Base-by-base conservation (phyloP, 2,888 invertebrate genomes). In the Empis stercorea region DNA sequence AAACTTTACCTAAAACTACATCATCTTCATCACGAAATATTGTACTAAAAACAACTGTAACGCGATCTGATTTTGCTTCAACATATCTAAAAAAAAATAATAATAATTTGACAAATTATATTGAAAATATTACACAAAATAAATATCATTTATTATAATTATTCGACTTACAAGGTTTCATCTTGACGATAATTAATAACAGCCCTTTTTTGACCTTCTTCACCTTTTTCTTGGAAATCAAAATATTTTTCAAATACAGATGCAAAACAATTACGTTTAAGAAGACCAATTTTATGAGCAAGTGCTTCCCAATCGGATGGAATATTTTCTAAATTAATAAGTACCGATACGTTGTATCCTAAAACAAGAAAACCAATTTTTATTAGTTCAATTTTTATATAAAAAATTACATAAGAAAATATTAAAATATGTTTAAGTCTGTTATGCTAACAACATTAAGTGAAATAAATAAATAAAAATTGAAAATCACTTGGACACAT, bases 221-320 rank as follows among this genome's bases (percentile, higher is more conserved):
- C 84, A 2, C 92, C 95, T 57, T 85, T 80, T 67, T 94, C 93
- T 61, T 99, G 96, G 71, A 91, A 91, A 67, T 95, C 87, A 72
- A 99, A 99, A 75, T 99, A 99, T 66, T 97, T 96, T 70, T 99
- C 96, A 73, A 99, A 99, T 51, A 99, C 96, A 14, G 96, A 95
- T 41, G 97, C 97, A 72, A 99, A 99, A 73, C 99, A 99, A 73
- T 99, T 93, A 62, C 97, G 79, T 72, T 99, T 99, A 52, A 99
- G 73, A 47, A 95, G 77, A 16, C 95, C 93, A 56, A 95, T 85
- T 73, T 88, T 92, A 70, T 87, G 87, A 56, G 95, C 91, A 59
- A 91, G 68, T 52, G 80, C 79, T 67, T 87, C 87, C 84, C 91
- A 92, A 66, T 95, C 84, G 34, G 80, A 74, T 7, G 96, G 95